Percentiles rank a stretch among this genome's conserved stretches.
Evolutionary conservation across 1,140 invertebrate genomes (phyloP).

Genomic region (Penaeus vannamei): DNA sequence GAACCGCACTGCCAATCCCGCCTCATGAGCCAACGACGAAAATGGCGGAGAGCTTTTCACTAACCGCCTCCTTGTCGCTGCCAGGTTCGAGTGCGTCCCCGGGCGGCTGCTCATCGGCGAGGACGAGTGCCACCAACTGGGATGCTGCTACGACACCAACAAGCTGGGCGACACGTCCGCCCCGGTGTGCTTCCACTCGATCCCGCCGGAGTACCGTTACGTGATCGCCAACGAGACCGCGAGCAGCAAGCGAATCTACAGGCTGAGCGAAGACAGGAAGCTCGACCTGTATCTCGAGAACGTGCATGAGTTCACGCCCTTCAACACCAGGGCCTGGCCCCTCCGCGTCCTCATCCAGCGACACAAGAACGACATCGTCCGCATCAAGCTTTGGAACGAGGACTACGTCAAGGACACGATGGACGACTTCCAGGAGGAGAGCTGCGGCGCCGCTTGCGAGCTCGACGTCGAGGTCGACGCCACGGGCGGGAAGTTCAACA

Average conservation of each 20-base stretch:
- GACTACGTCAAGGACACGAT: conserved; percentile 18
- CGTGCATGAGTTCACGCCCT: conserved; percentile 21
- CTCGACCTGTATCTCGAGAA: conserved; percentile 14
- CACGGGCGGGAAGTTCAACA: conserved; percentile 49
- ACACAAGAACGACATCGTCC: conserved; percentile 36
- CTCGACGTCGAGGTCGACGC: conserved; percentile 45
- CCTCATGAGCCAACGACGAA: too few relatives aligned
- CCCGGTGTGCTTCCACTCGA: conserved; percentile 59
- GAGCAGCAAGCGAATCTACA: background rate
- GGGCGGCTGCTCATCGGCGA: background rate
- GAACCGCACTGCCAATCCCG: rapidly evolving
- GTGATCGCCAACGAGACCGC: conserved; percentile 2
- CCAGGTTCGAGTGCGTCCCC: conserved; percentile 67
- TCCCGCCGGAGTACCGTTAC: conserved; percentile 60
- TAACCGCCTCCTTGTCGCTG: background rate
- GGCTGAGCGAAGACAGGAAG: background rate
- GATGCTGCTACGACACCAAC: conserved; percentile 56
- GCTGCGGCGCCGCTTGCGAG: background rate
- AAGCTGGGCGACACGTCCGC: background rate
- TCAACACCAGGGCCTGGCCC: conserved; percentile 26
- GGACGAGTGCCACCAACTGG: conserved; percentile 13
- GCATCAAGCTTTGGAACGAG: conserved; percentile 39
- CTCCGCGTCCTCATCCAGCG: conserved; percentile 42
- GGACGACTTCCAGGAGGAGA: background rate
- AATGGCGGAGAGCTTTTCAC: background rate